Evolutionary conservation across 2,888 invertebrate species (phyloP), one percentile per base, ranked within the genome.

Genomic region (Drosophila colorata): DNA sequence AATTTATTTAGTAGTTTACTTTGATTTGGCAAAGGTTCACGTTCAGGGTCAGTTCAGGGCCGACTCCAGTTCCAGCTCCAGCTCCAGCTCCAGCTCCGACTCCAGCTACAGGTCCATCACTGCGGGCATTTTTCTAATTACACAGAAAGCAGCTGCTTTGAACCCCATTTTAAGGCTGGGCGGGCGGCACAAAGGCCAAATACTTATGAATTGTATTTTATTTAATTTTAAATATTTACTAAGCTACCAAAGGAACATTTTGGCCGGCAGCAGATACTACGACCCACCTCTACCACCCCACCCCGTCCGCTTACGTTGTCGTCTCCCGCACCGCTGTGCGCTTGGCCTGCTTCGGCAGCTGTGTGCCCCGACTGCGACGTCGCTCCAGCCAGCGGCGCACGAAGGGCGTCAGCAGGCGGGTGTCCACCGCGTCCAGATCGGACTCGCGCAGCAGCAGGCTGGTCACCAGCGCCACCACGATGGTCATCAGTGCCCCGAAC

Each of bases 351-450:
- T 74, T 40, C 2, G 83, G 86, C 13, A 73, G 55, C 18, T 70
- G 56, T 1, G 66, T 72, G 31, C 65, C 51, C 2, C 64, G 74
- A 28, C 68, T 67, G 11, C 72, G 77, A 43, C 80, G 78, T 4
- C 75, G 72, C 47, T 88, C 81, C 88, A 93, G 91, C 57, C 95
- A 92, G 78, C 93, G 93, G 48, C 96, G 93, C 1, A 96, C 91
- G 81, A 95, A 95, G 0, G 96, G 96, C 0, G 96, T 95, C n/a
- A 96, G 89, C 0, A 96, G 92, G 56, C 92, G 93, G 0, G 93
- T 93, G 86, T 95, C 93, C 9, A 95, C 88, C 58, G 94, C 93
- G 46, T 93, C 90, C 1, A 94, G 92, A 71, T 94, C 93, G 70
- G 93, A 92, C 0, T 94, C 93, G 28, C 93, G 93, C 0, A 94